phyloP scores from a whole-genome alignment of 2,888 invertebrate species.

The Aporophyla nigra region DNA sequence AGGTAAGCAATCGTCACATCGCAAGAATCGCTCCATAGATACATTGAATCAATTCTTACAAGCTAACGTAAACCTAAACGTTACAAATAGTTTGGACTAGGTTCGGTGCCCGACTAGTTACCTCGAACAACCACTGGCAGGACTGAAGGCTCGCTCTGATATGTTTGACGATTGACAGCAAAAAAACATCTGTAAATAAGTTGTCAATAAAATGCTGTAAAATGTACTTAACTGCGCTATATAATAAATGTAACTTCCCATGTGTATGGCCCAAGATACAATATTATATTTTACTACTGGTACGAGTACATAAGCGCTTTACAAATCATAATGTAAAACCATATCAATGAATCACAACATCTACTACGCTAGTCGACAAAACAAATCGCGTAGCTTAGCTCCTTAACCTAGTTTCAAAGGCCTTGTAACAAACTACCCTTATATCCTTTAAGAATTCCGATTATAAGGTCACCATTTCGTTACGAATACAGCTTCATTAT shows the following conservation, averaged over 20 bases:
- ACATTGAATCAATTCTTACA: constrained; percentile 64
- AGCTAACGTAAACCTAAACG: constrained; percentile 56
- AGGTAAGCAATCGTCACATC: constrained; percentile 57
- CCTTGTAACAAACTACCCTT: constrained; percentile 89
- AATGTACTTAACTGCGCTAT: constrained; percentile 78
- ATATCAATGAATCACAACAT: constrained; percentile 82
- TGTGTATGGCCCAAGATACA: constrained; percentile 80
- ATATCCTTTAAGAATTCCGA: constrained; percentile 89
- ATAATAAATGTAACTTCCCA: constrained; percentile 78
- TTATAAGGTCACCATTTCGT: constrained; percentile 89
- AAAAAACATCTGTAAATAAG: constrained; percentile 68
- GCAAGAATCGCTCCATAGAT: constrained; percentile 62
- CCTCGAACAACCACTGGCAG: constrained; percentile 45
- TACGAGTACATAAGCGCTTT: constrained; percentile 73
- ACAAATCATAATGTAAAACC: constrained; percentile 75
- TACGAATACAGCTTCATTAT: constrained; percentile 86
- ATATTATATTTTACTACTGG: constrained; percentile 70
- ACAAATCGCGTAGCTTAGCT: constrained; percentile 83
- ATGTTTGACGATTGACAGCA: constrained; percentile 76
- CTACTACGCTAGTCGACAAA: constrained; percentile 80
- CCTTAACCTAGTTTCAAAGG: constrained; percentile 86
- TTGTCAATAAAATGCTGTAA: constrained; percentile 75
- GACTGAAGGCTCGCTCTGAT: constrained; percentile 69
- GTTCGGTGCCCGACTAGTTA: constrained; percentile 51
- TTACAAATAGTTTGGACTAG: constrained; percentile 64